Conservation (phyloP, 2,113 vertebrate species). For the Albula glossodonta region DNA sequence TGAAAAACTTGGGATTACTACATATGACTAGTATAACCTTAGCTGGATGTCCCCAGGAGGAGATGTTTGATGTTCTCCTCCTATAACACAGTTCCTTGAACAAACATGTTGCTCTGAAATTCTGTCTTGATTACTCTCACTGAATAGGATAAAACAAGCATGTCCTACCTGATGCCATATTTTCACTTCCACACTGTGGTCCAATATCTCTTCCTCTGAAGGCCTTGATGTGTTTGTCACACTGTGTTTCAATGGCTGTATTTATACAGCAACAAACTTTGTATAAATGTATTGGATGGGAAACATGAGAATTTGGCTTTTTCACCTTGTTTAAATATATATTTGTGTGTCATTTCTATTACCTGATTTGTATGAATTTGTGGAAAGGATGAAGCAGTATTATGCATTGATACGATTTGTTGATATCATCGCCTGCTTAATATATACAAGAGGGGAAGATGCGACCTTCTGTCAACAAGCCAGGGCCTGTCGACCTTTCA, state of each 20-base stretch:
- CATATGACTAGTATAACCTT: too few species aligned
- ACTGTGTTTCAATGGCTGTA: constrained; percentile 5
- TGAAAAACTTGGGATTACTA: too few species aligned
- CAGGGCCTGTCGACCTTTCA: background rate
- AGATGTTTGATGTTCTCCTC: background rate
- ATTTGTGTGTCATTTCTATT: constrained; percentile 17
- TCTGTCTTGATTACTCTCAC: too few species aligned
- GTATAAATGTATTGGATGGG: constrained; percentile 44
- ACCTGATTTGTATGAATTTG: constrained; percentile 23
- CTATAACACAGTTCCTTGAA: background rate
- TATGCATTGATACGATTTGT: constrained; percentile 20
- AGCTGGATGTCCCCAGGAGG: too few species aligned
- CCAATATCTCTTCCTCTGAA: background rate
- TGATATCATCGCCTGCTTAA: background rate
- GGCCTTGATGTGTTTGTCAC: background rate
- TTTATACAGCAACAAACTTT: constrained; percentile 47
- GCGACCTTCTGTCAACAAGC: background rate
- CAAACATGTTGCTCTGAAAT: background rate
- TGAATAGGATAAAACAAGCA: background rate
- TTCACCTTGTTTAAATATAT: background rate
- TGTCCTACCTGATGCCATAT: constrained; percentile 24
- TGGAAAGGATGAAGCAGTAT: background rate
- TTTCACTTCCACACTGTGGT: background rate
- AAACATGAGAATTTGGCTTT: constrained; percentile 32
- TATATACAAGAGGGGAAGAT: constrained; percentile 1